phyloP scores from a whole-genome alignment of 1,140 invertebrate species.

The Thaumetopoea pityocampa region DNA sequence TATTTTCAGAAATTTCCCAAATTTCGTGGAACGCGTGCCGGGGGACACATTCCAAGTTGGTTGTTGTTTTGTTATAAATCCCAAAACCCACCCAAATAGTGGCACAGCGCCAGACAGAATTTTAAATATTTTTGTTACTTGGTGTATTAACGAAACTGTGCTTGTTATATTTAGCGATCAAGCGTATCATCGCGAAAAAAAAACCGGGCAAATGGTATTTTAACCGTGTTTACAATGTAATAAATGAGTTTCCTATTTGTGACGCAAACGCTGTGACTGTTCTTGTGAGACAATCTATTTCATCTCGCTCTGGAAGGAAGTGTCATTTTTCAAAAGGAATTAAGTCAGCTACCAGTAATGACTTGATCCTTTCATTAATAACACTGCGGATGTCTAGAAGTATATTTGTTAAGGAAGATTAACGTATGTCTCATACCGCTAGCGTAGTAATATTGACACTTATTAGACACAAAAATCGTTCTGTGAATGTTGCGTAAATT shows the following conservation, averaged over 20 bases:
- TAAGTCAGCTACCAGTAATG: conserved; percentile 17
- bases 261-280: conserved; percentile 17
- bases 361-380: conserved; percentile 25
- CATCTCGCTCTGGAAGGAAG: conserved; percentile 20
- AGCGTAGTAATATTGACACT: too few species aligned
- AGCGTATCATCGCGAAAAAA: conserved; percentile 21
- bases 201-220: conserved; percentile 17
- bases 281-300: conserved; percentile 17
- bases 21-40: conserved; percentile 21
- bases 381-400: conserved; percentile 18
- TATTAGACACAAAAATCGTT: too few species aligned
- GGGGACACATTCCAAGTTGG: conserved; percentile 23
- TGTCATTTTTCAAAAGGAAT: conserved; percentile 38
- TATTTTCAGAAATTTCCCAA: conserved; percentile 5
- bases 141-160: conserved; percentile 22
- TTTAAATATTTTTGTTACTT: conserved; percentile 14
- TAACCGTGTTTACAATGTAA: conserved; percentile 27
- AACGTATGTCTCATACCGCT: background rate
- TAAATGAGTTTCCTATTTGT: conserved; percentile 24
- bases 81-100: conserved; percentile 13
- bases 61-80: conserved; percentile 28
- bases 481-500: too few species aligned
- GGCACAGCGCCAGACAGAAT: conserved; percentile 26
- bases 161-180: conserved; percentile 30
- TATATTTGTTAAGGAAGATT: background rate